Conservation (phyloP, 2,797 vertebrate species). For the Trachops cirrhosus region DNA sequence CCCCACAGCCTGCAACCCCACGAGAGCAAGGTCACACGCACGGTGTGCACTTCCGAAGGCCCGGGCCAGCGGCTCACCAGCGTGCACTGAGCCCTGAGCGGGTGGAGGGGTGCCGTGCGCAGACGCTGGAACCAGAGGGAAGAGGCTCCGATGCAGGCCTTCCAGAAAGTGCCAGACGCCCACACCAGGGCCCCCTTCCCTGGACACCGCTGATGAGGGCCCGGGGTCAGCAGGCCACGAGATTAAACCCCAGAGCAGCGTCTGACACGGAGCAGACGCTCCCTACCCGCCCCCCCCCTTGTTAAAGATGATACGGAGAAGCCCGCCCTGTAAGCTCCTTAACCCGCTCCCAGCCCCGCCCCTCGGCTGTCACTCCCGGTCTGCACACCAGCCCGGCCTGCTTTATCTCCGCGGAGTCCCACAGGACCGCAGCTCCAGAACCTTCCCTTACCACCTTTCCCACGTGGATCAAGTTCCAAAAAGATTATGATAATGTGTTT, state of each 20-base stretch:
- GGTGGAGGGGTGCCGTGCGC: fast-evolving
- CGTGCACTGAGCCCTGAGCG: not conserved
- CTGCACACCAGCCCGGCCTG: fast-evolving
- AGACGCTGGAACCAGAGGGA: not conserved
- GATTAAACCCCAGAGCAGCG: fast-evolving
- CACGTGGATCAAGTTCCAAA: not conserved
- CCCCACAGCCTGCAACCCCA: fast-evolving
- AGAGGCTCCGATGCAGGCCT: not conserved
- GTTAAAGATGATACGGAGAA: not conserved
- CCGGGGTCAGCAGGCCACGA: fast-evolving
- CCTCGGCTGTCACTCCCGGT: fast-evolving
- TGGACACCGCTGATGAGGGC: not conserved
- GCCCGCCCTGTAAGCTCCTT: not conserved
- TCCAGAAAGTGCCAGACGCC: not conserved
- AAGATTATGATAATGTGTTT: fast-evolving
- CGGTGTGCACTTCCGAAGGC: fast-evolving
- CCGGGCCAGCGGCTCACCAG: fast-evolving
- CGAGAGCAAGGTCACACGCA: fast-evolving
- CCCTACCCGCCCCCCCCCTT: not conserved
- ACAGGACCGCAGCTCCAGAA: not conserved
- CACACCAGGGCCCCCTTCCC: not conserved
- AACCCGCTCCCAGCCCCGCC: not conserved
- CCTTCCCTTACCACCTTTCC: not conserved
- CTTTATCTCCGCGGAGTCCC: not conserved
- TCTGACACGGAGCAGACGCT: not conserved